Base-by-base conservation (phyloP, 2,888 invertebrate species). In the Lottia gigantea region DNA sequence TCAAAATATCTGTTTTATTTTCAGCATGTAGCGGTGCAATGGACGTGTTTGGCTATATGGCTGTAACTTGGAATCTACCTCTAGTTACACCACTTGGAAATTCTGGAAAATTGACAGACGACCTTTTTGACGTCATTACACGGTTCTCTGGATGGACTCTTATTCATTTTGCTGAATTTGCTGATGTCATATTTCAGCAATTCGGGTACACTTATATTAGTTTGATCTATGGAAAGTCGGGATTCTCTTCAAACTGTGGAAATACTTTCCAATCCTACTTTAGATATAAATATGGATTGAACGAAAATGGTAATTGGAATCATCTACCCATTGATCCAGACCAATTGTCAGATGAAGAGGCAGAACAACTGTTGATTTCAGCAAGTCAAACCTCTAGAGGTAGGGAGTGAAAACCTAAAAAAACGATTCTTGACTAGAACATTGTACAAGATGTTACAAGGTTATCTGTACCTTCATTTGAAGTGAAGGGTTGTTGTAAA, bases 71-170 rank as follows among this genome's bases (percentile, higher is more conserved):
- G 79, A 77, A 81, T 68, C 67, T 81, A 14, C 79, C 80, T 3
- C 70, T 80, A 47, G 76, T 81, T 62, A 81, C 78, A 8, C 79
- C 79, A 8, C 74, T 78, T 0, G 79, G 78, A 14, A 78, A 75
- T 14, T 74, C 72, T 14, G 78, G 72, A 64, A 75, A 65, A 7
- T 70, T 81, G 15, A 77, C 73, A 4, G 73, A 81, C 76, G 82
- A 82, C 0, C 67, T 77, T 61, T 83, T 74, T 71, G 77, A 77
- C 11, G 73, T 79, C 46, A 68, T 82, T 11, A 80, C 83, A 1
- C 65, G 82, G 8, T 68, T 80, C 62, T 81, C 80, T 19, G 75
- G 71, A 64, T 55, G 55, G 55, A 16, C 55, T 19, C 23, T 55
- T 19, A 55, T 55, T 55, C 55, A 55, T 55, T 55, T 55, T 23